Base-by-base conservation (phyloP, 1,140 invertebrate genomes). In the Belonocnema kinseyi region DNA sequence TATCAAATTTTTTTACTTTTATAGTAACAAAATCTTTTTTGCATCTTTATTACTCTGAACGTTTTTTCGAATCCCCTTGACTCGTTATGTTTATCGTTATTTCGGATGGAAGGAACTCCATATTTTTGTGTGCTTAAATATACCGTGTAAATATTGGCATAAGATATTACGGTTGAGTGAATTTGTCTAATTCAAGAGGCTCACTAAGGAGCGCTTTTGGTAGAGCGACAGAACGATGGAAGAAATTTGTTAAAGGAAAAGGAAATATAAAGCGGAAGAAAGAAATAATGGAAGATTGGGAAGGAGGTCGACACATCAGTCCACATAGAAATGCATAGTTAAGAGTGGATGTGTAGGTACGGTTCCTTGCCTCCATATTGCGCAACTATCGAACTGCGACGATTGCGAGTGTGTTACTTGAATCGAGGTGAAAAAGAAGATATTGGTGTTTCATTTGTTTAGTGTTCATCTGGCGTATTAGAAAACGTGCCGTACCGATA, bases 401-500 rank as follows among this genome's bases (percentile, higher is more conserved):
- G 61, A 75, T 10, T 71, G 16, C 58, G 33, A 66, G 61, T 33
- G 70, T 16, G 26, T 50, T 71, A 33, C 53, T 33, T 50, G 46
- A 7, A 52, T 26, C 14, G 12, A 58, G 54, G 56, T 58, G 19
- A 46, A 26, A 52, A 33, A 61, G 51, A 73, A 73, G 14, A 72
- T 78, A 76, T 77, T 21, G 74, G 26, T 50, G 81, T 85, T 87
- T 85, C 80, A 84, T 85, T 90, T 88, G 87, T 87, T 89, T 89
- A 84, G 84, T 88, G 85, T 90, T 88, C 86, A 85, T 85, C 77
- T 76, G 77, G 85, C 82, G 85, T 88, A 88, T 90, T 86, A 88
- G 83, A 88, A 84, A 88, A 90, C 89, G 88, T 89, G 88, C 88
- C 84, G 84, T 80, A 82, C 77, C 78, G 85, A 83, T 83, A 87